Evolutionary conservation across 2,797 vertebrate species (phyloP).

Genomic region (Esox masquinongy): DNA sequence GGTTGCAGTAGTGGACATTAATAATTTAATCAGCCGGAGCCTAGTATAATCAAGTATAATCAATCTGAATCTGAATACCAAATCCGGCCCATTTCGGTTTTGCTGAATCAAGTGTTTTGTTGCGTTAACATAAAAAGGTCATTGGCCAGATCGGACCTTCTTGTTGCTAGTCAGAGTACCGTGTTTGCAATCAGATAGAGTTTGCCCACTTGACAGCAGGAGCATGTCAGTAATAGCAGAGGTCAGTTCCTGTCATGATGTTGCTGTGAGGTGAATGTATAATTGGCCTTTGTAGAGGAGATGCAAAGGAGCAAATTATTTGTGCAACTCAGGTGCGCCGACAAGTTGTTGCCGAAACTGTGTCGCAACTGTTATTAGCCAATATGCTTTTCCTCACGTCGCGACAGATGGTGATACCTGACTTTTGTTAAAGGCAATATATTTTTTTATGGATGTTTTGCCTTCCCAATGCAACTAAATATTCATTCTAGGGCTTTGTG

Average conservation of each 20-base stretch:
- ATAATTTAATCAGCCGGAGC: not conserved
- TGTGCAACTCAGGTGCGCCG: conserved; percentile 12
- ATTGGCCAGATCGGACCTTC: not conserved
- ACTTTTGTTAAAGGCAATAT: not conserved
- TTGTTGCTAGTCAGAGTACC: conserved; percentile 39
- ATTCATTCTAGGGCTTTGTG: no score
- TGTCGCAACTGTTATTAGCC: not conserved
- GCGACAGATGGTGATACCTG: not conserved
- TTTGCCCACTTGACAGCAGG: conserved; percentile 47
- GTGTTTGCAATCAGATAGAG: conserved; percentile 46
- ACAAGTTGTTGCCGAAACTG: not conserved
- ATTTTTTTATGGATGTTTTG: not conserved
- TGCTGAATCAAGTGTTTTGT: not conserved
- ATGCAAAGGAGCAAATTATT: conserved; percentile 19
- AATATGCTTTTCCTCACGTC: not conserved
- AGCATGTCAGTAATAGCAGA: conserved; percentile 13
- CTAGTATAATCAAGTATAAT: not conserved
- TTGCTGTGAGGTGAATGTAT: conserved; percentile 41
- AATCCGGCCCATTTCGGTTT: not conserved
- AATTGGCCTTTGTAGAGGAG: conserved; percentile 30
- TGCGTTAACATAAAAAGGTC: conserved; percentile 6
- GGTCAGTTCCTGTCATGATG: conserved; percentile 52
- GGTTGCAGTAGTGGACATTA: not conserved
- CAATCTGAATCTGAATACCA: not conserved
- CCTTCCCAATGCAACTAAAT: no score